Evolutionary conservation across 1,140 invertebrate genomes (phyloP).

Genomic region (Drosophila sechellia): DNA sequence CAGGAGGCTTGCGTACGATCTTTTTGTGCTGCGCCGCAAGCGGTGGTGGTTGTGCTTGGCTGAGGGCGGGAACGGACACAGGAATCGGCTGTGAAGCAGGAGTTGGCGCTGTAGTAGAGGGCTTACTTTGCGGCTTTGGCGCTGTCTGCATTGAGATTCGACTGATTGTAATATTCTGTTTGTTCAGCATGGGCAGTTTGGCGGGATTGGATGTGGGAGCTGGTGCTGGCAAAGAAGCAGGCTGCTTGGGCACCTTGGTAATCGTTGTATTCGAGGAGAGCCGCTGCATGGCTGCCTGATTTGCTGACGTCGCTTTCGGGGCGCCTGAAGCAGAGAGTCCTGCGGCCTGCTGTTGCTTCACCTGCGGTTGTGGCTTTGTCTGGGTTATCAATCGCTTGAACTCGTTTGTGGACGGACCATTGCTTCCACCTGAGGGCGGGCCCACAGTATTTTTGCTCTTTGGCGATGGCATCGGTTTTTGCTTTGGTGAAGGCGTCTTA

Average conservation of each 20-base stretch:
- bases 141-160: slow-evolving; percentile 43
- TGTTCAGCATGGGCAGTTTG: slow-evolving; percentile 71
- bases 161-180: slow-evolving; percentile 80
- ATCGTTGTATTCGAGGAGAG: slow-evolving; percentile 71
- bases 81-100: slow-evolving; percentile 16
- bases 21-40: slow-evolving; percentile 37
- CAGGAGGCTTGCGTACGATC: slow-evolving; percentile 16
- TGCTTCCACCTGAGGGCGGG: not conserved
- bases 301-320: slow-evolving; percentile 11
- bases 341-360: slow-evolving; percentile 40
- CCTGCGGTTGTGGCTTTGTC: slow-evolving; percentile 31
- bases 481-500: slow-evolving; percentile 52
- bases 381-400: slow-evolving; percentile 54
- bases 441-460: slow-evolving; percentile 12
- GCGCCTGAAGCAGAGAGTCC: slow-evolving; percentile 1
- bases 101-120: slow-evolving; percentile 2
- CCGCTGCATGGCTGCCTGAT: slow-evolving; percentile 67
- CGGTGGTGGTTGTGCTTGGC: slow-evolving; percentile 26
- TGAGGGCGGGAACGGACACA: slow-evolving; percentile 8
- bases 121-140: slow-evolving; percentile 43
- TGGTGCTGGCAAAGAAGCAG: not conserved
- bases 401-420: slow-evolving; percentile 11
- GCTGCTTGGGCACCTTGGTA: slow-evolving; percentile 57
- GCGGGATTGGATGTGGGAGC: slow-evolving; percentile 1
- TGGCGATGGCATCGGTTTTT: slow-evolving; percentile 32